These are phyloP conservation scores for Hyalella azteca DNA, from an alignment of 2,888 invertebrate species.

Conservation along the genomic window DNA sequence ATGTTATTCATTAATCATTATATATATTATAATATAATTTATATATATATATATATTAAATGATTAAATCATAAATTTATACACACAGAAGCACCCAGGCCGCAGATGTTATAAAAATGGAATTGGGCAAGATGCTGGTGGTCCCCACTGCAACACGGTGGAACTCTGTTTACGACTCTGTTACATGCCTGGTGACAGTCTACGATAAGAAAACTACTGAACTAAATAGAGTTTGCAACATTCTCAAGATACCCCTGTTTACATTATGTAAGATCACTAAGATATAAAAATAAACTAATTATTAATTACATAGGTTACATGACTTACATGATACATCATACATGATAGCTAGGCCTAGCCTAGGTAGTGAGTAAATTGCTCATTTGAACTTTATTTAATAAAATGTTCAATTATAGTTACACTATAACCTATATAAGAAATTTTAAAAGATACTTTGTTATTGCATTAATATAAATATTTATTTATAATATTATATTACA, in stretches of 20 bases:
- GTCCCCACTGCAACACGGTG: slow-evolving; percentile 11
- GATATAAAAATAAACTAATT: slow-evolving; percentile 26
- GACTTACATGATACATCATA: not conserved
- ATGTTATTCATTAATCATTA: slow-evolving; percentile 12
- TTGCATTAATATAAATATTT: not conserved
- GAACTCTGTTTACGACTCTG: slow-evolving; percentile 30
- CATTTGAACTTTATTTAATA: not conserved
- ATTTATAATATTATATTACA: not conserved
- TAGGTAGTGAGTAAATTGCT: not conserved
- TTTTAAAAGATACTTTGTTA: not conserved
- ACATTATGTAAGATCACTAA: too few species aligned
- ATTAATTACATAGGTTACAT: not conserved
- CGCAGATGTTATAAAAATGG: slow-evolving; percentile 21
- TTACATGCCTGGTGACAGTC: not conserved
- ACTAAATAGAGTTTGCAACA: not conserved
- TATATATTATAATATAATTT: slow-evolving; percentile 4
- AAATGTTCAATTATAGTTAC: not conserved
- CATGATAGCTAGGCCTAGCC: too few species aligned
- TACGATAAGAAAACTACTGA: not conserved
- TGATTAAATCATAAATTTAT: not conserved
- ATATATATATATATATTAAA: slow-evolving; percentile 15
- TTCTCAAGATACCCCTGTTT: not conserved
- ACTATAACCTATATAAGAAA: not conserved
- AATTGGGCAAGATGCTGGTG: slow-evolving; percentile 18
- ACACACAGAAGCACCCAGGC: slow-evolving; percentile 25